Base-by-base conservation (phyloP, 2,113 vertebrate species). In the Toxostoma redivivum region DNA sequence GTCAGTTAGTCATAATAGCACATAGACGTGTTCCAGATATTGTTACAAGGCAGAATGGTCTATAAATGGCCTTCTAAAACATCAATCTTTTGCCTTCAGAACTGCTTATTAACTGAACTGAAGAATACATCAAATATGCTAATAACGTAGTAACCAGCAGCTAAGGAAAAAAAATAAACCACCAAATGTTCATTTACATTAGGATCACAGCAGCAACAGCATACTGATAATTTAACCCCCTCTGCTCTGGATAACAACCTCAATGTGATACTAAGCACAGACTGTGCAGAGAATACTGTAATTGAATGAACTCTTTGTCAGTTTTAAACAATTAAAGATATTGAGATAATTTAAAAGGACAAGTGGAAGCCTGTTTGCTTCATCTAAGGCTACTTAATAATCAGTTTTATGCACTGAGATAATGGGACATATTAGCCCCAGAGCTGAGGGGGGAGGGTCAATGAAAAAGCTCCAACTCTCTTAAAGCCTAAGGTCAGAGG, bases 121-220 rank as follows among this genome's bases (percentile, higher is more conserved):
- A 92, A 84, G 96, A 97, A 96, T 88, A 93, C 86, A 96, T 97
- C 95, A 97, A 96, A 97, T 96, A 95, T 97, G 95, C 91, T 97
- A 97, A 97, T 97, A 94, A 88, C 28, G 10, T 92, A 92, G 92
- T 86, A 92, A 95, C 92, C 91, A 95, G 92, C 85, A 96, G 90
- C 88, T 96, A 91, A 93, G 80, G 64, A 94, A 93, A 92, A 94
- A 92, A 94, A 62, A 93, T 77, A 90, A 1, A 33, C 64, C 95
- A 93, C 95, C 95, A 96, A 96, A 93, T 95, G 92, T 95, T 94
- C 92, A 96, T 97, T 97, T 97, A 95, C 95, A 97, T 96, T 95
- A 93, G 88, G 81, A 95, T 96, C 95, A 96, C 94, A 97, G 87
- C 21, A 3, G 82, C 93, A 94, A 77, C 76, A 95, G 82, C 94